Conservation (phyloP, 2,113 vertebrate genomes). For the Plestiodon gilberti region DNA sequence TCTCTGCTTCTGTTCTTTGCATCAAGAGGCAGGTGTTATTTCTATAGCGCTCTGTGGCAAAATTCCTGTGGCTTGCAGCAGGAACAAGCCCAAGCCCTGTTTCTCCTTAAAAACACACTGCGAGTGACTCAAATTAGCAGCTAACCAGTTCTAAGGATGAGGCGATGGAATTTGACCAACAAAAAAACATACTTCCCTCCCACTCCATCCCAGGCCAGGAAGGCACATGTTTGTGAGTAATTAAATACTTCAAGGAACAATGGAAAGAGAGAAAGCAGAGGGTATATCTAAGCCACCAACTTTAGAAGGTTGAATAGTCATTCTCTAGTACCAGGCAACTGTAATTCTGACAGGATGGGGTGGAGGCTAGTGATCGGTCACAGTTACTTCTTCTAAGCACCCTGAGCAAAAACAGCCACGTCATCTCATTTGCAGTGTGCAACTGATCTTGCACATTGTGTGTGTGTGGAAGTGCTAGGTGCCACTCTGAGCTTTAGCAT, state of each 20-base stretch:
- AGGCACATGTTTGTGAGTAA: not conserved
- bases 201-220: not conserved
- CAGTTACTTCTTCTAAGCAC: not conserved
- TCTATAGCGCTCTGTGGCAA: not conserved
- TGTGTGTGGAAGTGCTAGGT: no score
- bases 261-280: not conserved
- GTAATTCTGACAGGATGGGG: not conserved
- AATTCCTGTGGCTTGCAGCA: not conserved
- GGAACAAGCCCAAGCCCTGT: not conserved
- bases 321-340: not conserved
- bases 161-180: not conserved
- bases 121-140: not conserved
- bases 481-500: no score
- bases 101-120: not conserved
- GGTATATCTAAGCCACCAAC: not conserved
- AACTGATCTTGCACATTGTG: no score
- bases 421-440: no score
- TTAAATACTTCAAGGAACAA: not conserved
- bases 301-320: not conserved
- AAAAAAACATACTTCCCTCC: not conserved
- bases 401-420: no score
- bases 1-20: conserved; percentile 13
- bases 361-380: no score
- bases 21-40: conserved; percentile 31
- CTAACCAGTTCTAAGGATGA: not conserved